These are phyloP conservation scores for Spilosoma lubricipeda DNA, from an alignment of 2,888 invertebrate species.

Conservation along the genomic window DNA sequence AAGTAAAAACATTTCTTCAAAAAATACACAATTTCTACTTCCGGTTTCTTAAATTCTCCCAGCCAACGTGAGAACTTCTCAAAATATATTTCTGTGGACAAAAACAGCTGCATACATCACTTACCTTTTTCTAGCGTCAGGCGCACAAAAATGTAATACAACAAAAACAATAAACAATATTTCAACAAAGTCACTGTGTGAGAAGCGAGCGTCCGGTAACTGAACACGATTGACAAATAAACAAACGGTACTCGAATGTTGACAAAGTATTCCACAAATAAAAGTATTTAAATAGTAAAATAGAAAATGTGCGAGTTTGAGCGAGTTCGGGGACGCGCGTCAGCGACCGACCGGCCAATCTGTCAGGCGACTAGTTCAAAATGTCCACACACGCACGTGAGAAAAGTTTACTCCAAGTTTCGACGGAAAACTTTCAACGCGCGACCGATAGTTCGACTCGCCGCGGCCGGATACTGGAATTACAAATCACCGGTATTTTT, in stretches of 20 bases:
- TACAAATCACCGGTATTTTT: conserved; percentile 38
- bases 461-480: conserved; percentile 58
- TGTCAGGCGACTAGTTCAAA: conserved; percentile 54
- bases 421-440: conserved; percentile 72
- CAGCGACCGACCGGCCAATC: conserved; percentile 64
- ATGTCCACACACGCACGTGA: conserved; percentile 80
- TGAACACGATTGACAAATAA: conserved; percentile 62
- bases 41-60: conserved; percentile 26
- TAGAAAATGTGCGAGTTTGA: conserved; percentile 48
- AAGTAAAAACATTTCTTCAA: conserved; percentile 19
- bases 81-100: conserved; percentile 30
- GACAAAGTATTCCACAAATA: conserved; percentile 66
- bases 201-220: conserved; percentile 73
- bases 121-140: conserved; percentile 66
- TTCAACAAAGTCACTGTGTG: conserved; percentile 77
- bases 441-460: conserved; percentile 63
- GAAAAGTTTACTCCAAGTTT: conserved; percentile 73
- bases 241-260: conserved; percentile 62
- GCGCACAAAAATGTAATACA: conserved; percentile 62
- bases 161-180: conserved; percentile 77
- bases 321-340: conserved; percentile 37
- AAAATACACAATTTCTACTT: conserved; percentile 33
- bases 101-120: conserved; percentile 43
- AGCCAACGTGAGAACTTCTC: conserved; percentile 20
- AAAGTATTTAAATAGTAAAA: conserved; percentile 44